These are phyloP conservation scores for Leucopsar rothschildi DNA, from an alignment of 2,113 vertebrate species.

Conservation along the genomic window DNA sequence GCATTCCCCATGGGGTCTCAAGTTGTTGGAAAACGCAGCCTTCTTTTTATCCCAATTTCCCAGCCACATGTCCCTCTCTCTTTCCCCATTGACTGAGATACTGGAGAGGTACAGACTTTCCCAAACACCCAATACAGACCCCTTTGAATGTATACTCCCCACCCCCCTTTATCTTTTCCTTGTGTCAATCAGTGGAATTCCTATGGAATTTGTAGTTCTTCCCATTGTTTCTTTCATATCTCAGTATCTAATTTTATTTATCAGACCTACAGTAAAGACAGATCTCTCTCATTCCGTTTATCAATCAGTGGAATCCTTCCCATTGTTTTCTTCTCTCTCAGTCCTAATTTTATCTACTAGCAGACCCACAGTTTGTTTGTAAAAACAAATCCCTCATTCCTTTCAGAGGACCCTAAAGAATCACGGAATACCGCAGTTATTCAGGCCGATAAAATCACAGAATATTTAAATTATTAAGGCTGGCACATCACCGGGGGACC, in stretches of 20 bases:
- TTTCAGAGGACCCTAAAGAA: neutral
- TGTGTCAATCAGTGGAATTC: neutral
- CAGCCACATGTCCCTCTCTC: rapidly evolving
- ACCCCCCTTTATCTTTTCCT: too few species aligned
- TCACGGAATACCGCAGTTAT: rapidly evolving
- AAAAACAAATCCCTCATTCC: neutral
- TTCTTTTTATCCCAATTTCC: neutral
- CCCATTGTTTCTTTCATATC: neutral
- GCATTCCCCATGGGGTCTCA: neutral
- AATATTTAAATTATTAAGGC: too few species aligned
- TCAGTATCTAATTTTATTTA: neutral
- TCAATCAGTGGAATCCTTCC: neutral
- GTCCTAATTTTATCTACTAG: neutral
- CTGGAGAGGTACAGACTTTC: neutral
- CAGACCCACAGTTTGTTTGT: neutral
- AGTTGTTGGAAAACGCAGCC: rapidly evolving
- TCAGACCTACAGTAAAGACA: neutral
- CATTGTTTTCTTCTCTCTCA: neutral
- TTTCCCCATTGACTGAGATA: neutral
- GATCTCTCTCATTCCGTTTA: neutral
- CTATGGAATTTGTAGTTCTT: neutral
- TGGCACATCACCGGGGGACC: too few species aligned
- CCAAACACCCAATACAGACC: too few species aligned
- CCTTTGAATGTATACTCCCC: neutral
- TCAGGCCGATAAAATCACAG: too few species aligned